phyloP scores from a whole-genome alignment of 1,140 invertebrate species.

The Ruditapes philippinarum region DNA sequence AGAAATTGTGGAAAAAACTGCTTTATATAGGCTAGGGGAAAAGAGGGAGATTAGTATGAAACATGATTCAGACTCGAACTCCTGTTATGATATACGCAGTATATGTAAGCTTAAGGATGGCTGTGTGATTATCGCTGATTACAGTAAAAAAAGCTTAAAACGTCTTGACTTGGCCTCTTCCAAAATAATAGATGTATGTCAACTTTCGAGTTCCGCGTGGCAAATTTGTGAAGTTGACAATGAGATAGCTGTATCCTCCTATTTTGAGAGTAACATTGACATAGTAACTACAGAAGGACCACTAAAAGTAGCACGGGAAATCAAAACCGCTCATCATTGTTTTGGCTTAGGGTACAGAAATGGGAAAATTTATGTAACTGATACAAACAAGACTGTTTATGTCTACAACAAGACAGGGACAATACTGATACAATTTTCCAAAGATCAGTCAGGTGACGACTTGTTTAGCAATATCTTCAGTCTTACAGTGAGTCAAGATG shows the following conservation, averaged over 20 bases:
- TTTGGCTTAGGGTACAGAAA: neutral
- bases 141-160: neutral
- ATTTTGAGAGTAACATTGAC: too few relatives aligned
- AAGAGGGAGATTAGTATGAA: neutral
- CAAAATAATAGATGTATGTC: neutral
- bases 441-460: neutral
- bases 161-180: neutral
- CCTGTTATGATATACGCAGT: neutral
- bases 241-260: neutral
- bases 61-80: neutral
- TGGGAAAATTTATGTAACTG: neutral
- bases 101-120: neutral
- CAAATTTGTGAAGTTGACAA: neutral
- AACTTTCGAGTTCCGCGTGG: neutral
- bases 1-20: neutral
- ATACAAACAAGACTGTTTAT: neutral
- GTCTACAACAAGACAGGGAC: conserved; percentile 2
- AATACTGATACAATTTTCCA: neutral
- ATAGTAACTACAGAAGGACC: too few relatives aligned
- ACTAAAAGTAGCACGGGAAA: too few relatives aligned
- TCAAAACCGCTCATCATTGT: too few relatives aligned
- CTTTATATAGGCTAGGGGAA: neutral
- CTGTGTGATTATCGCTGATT: neutral
- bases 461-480: neutral
- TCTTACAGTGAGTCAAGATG: neutral